Percentiles rank a stretch among this genome's conserved stretches.
Evolutionary conservation across 2,113 vertebrate species (phyloP).

Genomic region (Eulemur macaco): DNA sequence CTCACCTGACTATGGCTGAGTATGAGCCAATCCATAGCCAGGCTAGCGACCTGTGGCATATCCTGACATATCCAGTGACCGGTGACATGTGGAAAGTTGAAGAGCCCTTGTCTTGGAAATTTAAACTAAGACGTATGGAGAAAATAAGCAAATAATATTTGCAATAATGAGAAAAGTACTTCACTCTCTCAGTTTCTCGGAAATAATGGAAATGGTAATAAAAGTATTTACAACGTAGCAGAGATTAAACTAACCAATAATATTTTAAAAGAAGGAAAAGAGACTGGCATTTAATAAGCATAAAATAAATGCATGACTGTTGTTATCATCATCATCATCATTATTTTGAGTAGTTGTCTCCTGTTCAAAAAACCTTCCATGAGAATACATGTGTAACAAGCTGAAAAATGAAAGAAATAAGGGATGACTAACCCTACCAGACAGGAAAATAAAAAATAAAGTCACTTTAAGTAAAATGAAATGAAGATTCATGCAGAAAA

Average conservation of each 20-base stretch:
- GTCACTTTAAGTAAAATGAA: not conserved
- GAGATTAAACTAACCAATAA: not conserved
- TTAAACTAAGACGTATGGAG: not conserved
- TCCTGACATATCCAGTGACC: not conserved
- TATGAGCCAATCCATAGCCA: not conserved
- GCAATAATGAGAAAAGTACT: not conserved
- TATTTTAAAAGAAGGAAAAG: not conserved
- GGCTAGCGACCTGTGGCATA: not conserved
- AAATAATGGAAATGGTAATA: not conserved
- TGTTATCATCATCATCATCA: not conserved
- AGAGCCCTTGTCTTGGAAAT: not conserved
- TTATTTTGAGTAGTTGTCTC: not conserved
- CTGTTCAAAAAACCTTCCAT: slow-evolving; percentile 15
- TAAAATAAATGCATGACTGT: not conserved
- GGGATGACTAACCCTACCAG: not conserved
- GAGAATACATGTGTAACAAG: not conserved
- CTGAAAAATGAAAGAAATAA: not conserved
- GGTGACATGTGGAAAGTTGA: not conserved
- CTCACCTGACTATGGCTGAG: not conserved
- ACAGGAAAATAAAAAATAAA: slow-evolving; percentile 10
- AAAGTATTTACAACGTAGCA: not conserved
- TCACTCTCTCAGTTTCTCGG: not conserved
- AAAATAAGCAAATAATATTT: not conserved
- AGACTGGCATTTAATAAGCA: not conserved
- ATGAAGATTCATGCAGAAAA: not conserved